Evolutionary conservation across 1,140 invertebrate genomes (phyloP), one percentile per base, ranked within the genome.

Genomic region (Laupala kohalensis): DNA sequence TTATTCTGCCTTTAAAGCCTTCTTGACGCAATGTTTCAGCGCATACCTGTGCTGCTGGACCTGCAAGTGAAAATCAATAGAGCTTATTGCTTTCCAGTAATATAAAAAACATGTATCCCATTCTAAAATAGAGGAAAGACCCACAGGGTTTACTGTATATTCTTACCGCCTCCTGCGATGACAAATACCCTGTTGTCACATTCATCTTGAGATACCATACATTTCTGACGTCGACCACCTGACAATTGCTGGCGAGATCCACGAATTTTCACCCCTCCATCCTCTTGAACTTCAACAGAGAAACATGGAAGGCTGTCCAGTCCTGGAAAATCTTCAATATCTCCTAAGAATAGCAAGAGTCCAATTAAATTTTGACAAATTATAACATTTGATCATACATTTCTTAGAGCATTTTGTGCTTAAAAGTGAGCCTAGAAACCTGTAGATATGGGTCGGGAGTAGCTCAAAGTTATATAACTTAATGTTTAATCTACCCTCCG

Each of bases 311-410:
- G 76, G 66, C 91, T 92, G 79, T 97, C 94, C 70, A 97, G 83
- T 9, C 95, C 94, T 71, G 93, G 91, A 79, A 91, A 94, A 79
- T 96, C 92, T 84, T 96, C 92, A 77, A 95, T 94, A 77, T 97
- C 93, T 73, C 87, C 82, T 83, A 69, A 53, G 74, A 72, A 73
- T 68, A 53, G n/a, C n/a, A n/a, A n/a, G n/a, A n/a, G n/a, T n/a
- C n/a, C n/a, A n/a, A n/a, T n/a, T n/a, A n/a, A n/a, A n/a, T n/a
- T n/a, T n/a, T n/a, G n/a, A n/a, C n/a, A n/a, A n/a, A n/a, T n/a
- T n/a, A n/a, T n/a, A n/a, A n/a, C n/a, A n/a, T n/a, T n/a, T n/a
- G n/a, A n/a, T n/a, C n/a, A n/a, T n/a, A n/a, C n/a, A n/a, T n/a
- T n/a, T n/a, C n/a, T n/a, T n/a, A n/a, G n/a, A n/a, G n/a, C n/a